phyloP scores from a whole-genome alignment of 35 echinoderm and acorn worm genomes.

The Ophiothrix spiculata region DNA sequence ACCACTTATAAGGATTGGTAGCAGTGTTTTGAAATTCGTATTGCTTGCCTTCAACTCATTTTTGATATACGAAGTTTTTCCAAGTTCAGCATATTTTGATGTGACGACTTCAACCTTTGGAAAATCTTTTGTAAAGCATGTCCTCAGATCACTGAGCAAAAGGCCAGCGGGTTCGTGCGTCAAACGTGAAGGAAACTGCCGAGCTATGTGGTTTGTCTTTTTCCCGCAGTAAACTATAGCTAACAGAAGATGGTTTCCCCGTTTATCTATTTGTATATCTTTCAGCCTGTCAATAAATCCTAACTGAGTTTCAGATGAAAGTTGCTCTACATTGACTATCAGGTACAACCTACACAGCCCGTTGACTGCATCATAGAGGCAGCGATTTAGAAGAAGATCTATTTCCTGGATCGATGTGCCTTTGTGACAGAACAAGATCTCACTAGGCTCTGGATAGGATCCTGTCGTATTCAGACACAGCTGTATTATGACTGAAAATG shows the following conservation, averaged over 20 bases:
- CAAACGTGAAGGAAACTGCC: slow-evolving; percentile 27
- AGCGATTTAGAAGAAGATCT: background rate
- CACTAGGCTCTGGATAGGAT: slow-evolving; percentile 17
- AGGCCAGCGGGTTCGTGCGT: background rate
- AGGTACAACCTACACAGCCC: background rate
- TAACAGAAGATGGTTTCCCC: background rate
- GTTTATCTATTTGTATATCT: background rate
- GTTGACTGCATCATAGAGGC: background rate
- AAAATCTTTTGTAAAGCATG: background rate
- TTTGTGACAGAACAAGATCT: slow-evolving; percentile 2
- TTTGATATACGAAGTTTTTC: slow-evolving; percentile 17
- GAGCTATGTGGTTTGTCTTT: slow-evolving; percentile 2
- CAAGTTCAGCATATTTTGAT: slow-evolving; percentile 21
- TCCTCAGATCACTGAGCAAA: background rate
- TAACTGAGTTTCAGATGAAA: background rate
- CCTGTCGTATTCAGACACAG: slow-evolving; percentile 20
- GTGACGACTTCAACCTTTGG: slow-evolving; percentile 33
- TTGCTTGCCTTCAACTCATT: background rate
- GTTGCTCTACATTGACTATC: background rate
- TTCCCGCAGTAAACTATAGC: background rate
- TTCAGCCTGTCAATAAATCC: background rate
- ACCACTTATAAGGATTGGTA: background rate
- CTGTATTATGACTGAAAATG: no score
- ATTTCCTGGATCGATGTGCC: background rate
- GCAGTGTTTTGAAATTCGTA: background rate